These are phyloP conservation scores for Euzetes globulus DNA, from an alignment of 2,888 invertebrate genomes.

Conservation along the genomic window DNA sequence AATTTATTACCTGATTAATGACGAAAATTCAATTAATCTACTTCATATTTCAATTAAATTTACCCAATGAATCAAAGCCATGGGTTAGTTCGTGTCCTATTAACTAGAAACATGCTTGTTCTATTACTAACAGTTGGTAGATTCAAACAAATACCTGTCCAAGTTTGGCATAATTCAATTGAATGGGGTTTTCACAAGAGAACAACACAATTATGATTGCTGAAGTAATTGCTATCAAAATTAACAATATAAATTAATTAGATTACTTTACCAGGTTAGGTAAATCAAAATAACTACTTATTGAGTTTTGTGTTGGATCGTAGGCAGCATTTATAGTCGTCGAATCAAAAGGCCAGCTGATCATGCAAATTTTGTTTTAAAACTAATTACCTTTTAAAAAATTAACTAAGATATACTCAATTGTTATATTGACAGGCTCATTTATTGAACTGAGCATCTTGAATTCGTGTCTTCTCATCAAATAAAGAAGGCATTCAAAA, in stretches of 20 bases:
- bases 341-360: background rate
- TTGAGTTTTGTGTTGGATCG: background rate
- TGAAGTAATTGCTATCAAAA: background rate
- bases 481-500: no score
- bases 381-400: no score
- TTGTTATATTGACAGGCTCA: no score
- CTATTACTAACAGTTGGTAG: background rate
- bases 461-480: no score
- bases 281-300: background rate
- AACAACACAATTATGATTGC: background rate
- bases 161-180: background rate
- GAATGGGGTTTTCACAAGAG: background rate
- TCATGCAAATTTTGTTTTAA: background rate
- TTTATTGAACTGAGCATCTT: no score
- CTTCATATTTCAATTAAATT: background rate
- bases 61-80: background rate
- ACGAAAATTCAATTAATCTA: no score
- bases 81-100: background rate
- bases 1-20: slow-evolving; percentile 47
- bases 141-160: background rate
- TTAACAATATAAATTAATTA: no score
- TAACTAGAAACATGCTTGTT: no score
- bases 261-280: no score
- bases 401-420: no score
- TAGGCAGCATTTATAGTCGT: background rate